These are phyloP conservation scores for Pristionchus fissidentatus DNA, from an alignment of 2,888 invertebrate species.

Conservation along the genomic window DNA sequence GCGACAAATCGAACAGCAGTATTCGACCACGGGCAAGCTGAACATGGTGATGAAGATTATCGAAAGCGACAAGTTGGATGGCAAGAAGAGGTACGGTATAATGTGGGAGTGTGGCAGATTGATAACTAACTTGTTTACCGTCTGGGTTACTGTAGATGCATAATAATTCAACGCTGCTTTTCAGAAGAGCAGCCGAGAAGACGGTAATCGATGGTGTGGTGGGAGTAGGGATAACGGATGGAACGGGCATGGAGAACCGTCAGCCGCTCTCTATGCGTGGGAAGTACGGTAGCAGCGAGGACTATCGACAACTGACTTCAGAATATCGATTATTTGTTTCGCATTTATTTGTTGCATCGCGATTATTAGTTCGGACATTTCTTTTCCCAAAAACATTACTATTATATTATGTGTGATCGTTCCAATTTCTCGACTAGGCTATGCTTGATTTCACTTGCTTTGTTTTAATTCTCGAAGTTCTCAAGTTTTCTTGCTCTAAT, in stretches of 20 bases:
- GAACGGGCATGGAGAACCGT: no score
- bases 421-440: neutral
- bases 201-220: conserved; percentile 44
- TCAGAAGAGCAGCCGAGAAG: conserved; percentile 54
- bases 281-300: no score
- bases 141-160: no score
- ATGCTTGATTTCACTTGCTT: conserved; percentile 15
- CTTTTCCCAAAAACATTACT: no score
- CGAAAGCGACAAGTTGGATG: conserved; percentile 67
- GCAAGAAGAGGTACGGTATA: conserved; percentile 53
- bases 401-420: conserved; percentile 16
- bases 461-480: no score
- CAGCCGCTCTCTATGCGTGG: no score
- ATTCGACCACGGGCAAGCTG: conserved; percentile 71
- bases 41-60: conserved; percentile 70
- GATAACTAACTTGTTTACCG: neutral
- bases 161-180: no score
- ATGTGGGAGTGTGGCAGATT: neutral
- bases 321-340: no score
- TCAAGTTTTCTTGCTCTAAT: neutral
- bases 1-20: conserved; percentile 72
- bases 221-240: no score
- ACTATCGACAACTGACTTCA: no score
- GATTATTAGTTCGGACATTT: neutral
- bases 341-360: no score